Evolutionary conservation across 2,113 vertebrate genomes (phyloP).

Genomic region (Cromileptes altivelis): DNA sequence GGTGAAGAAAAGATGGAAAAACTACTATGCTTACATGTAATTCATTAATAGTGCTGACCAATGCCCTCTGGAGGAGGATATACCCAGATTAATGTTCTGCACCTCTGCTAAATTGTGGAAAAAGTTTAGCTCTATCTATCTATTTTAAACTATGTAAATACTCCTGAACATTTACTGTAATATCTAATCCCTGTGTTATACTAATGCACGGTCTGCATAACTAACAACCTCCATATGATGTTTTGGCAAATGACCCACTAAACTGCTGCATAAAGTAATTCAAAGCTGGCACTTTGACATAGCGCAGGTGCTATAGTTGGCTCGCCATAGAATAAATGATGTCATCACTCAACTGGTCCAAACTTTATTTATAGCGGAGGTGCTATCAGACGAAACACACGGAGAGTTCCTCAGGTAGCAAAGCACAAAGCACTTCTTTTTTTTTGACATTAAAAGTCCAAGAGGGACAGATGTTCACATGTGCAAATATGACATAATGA

Average conservation of each 20-base stretch:
- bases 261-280: not conserved
- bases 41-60: conserved; percentile 6
- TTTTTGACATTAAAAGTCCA: not conserved
- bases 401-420: conserved; percentile 1
- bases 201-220: not conserved
- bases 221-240: not conserved
- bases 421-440: conserved; percentile 7
- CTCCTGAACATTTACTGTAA: conserved; percentile 15
- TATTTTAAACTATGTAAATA: conserved; percentile 33
- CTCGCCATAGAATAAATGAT: not conserved
- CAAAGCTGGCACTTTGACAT: not conserved
- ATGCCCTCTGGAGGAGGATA: conserved; percentile 1
- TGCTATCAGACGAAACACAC: not conserved
- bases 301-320: conserved; percentile 11
- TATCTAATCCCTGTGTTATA: not conserved
- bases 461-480: conserved; percentile 47
- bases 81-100: conserved; percentile 28
- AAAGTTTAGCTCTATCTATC: not conserved
- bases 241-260: conserved; percentile 8
- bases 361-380: not conserved
- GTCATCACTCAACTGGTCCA: not conserved
- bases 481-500: conserved; percentile 19
- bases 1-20: not conserved
- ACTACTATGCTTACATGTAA: not conserved
- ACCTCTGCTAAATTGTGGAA: conserved; percentile 27